Conservation (phyloP, 2,113 vertebrate species). For the Aegotheles bennettii region DNA sequence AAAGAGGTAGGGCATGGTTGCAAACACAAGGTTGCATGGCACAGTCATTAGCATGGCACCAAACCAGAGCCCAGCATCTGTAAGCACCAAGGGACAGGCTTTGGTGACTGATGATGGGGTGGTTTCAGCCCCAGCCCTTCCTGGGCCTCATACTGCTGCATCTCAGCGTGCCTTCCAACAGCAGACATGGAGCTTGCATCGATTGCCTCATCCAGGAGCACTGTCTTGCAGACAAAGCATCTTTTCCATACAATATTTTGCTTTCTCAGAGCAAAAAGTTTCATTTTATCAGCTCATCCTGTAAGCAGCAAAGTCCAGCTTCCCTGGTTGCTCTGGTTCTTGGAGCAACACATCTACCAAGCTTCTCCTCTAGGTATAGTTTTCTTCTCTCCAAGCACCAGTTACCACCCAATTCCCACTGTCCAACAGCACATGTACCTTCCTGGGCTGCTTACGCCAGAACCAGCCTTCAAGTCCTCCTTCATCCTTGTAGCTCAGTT, state of each 20-base stretch:
- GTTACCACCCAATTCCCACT: not conserved
- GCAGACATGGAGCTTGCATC: not conserved
- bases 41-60: not conserved
- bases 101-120: accelerated
- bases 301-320: not conserved
- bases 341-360: not conserved
- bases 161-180: not conserved
- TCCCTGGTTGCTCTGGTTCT: not conserved
- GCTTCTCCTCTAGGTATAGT: not conserved
- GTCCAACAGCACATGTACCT: accelerated
- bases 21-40: too few species aligned
- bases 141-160: not conserved
- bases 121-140: not conserved
- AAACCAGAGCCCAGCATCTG: too few species aligned
- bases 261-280: not conserved
- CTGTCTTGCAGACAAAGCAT: not conserved
- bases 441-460: not conserved
- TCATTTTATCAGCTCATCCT: not conserved
- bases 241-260: not conserved
- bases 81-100: not conserved
- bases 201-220: not conserved
- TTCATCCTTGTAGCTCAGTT: not conserved
- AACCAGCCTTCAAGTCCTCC: not conserved
- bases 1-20: accelerated
- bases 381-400: not conserved